Percentiles rank a stretch among this genome's conserved stretches.
Evolutionary conservation across 2,888 invertebrate genomes (phyloP).

Genomic region (Tachina grossa): DNA sequence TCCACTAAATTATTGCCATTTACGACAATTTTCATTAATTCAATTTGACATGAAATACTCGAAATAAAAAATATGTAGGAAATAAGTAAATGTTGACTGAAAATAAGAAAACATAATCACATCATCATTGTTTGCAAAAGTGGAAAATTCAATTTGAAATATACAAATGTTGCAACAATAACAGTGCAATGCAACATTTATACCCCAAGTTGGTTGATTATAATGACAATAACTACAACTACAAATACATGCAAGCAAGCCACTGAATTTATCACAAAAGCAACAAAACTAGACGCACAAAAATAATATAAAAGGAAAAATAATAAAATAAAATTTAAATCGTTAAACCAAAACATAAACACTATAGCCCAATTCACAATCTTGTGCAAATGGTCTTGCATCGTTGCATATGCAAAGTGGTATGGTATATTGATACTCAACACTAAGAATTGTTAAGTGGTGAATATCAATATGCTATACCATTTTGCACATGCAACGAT

Average conservation of each 20-base stretch:
- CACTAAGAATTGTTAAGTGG: too few relatives aligned
- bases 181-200: constrained; percentile 21
- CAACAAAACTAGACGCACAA: constrained; percentile 23
- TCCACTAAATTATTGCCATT: constrained; percentile 63
- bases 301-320: constrained; percentile 13
- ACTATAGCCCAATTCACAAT: too few relatives aligned
- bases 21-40: constrained; percentile 70
- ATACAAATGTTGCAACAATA: constrained; percentile 56
- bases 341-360: constrained; percentile 54
- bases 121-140: constrained; percentile 70
- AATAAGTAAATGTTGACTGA: constrained; percentile 39
- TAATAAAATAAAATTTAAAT: constrained; percentile 29
- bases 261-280: constrained; percentile 22
- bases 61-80: constrained; percentile 40
- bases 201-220: constrained; percentile 34
- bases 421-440: too few relatives aligned
- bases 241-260: constrained; percentile 14
- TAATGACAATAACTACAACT: constrained; percentile 2
- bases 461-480: too few relatives aligned
- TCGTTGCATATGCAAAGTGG: too few relatives aligned
- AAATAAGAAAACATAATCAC: constrained; percentile 65
- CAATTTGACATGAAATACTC: constrained; percentile 67
- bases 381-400: too few relatives aligned
- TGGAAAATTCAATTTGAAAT: constrained; percentile 69
- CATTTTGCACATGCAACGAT: too few relatives aligned